These are phyloP conservation scores for Brachypterus glaber DNA, from an alignment of 2,888 invertebrate species.

Conservation along the genomic window DNA sequence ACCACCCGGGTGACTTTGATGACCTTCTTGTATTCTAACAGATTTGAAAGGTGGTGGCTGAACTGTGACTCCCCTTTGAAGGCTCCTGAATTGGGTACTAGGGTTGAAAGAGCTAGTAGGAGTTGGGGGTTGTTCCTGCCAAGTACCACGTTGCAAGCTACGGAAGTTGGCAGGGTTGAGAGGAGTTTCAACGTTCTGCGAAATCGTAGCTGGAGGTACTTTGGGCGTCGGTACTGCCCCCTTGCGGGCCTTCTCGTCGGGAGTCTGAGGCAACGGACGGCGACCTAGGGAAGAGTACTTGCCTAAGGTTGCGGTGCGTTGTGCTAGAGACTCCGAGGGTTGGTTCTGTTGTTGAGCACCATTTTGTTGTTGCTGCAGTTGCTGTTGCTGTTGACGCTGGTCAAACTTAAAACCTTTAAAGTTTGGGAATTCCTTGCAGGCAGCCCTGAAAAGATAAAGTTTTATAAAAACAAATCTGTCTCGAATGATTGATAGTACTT, in stretches of 20 bases:
- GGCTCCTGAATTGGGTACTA: conserved; percentile 38
- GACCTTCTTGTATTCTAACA: conserved; percentile 38
- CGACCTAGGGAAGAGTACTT: conserved; percentile 41
- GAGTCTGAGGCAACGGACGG: conserved; percentile 39
- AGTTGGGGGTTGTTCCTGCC: conserved; percentile 31
- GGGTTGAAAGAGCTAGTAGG: conserved; percentile 26
- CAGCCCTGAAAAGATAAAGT: conserved; percentile 35
- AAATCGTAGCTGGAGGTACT: conserved; percentile 35
- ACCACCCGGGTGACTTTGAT: too few species aligned
- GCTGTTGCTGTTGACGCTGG: conserved; percentile 46
- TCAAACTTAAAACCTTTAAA: conserved; percentile 43
- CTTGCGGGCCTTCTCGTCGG: conserved; percentile 38
- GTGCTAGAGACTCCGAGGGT: conserved; percentile 19
- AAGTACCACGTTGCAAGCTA: conserved; percentile 42
- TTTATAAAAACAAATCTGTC: not conserved
- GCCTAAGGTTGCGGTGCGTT: conserved; percentile 40
- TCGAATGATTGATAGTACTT: too few species aligned
- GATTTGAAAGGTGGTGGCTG: conserved; percentile 34
- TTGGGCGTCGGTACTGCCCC: conserved; percentile 37
- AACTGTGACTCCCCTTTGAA: conserved; percentile 41
- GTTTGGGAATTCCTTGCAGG: conserved; percentile 45
- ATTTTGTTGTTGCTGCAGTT: conserved; percentile 27
- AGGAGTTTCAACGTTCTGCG: conserved; percentile 35
- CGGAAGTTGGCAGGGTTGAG: conserved; percentile 46
- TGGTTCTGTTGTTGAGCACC: conserved; percentile 32